Percentiles rank a stretch among this genome's conserved stretches.
Evolutionary conservation across 2,888 invertebrate genomes (phyloP).

Genomic region (Schizaphis graminum): DNA sequence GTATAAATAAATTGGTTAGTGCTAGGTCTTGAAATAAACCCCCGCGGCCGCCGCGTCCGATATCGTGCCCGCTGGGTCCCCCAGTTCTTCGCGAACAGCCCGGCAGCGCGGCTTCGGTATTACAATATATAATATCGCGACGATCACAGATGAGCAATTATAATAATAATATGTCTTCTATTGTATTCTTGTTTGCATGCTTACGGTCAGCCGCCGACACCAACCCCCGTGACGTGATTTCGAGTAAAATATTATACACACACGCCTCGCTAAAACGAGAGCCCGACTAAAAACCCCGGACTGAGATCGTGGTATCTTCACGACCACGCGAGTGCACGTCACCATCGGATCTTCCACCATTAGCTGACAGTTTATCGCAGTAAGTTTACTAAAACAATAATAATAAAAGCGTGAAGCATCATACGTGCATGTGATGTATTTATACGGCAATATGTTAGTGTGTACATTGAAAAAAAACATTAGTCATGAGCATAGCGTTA

Average conservation of each 20-base stretch:
- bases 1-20: constrained; percentile 65
- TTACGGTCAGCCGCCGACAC: background rate
- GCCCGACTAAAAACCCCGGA: background rate
- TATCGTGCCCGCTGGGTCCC: constrained; percentile 48
- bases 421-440: background rate
- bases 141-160: background rate
- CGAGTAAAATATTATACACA: background rate
- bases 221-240: background rate
- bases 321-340: background rate
- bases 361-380: background rate
- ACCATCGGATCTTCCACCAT: background rate
- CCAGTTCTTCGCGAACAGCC: constrained; percentile 64
- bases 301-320: background rate
- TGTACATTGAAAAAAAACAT: background rate
- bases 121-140: background rate
- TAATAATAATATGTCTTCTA: background rate
- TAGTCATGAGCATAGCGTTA: background rate
- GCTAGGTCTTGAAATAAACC: constrained; percentile 66
- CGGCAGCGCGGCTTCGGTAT: constrained; percentile 54
- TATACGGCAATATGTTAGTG: background rate
- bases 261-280: background rate
- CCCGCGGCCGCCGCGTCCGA: constrained; percentile 59
- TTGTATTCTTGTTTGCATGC: background rate
- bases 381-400: background rate
- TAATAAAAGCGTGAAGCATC: background rate